Conservation (phyloP, 2,797 vertebrate species). For the Pantherophis alleghaniensis region DNA sequence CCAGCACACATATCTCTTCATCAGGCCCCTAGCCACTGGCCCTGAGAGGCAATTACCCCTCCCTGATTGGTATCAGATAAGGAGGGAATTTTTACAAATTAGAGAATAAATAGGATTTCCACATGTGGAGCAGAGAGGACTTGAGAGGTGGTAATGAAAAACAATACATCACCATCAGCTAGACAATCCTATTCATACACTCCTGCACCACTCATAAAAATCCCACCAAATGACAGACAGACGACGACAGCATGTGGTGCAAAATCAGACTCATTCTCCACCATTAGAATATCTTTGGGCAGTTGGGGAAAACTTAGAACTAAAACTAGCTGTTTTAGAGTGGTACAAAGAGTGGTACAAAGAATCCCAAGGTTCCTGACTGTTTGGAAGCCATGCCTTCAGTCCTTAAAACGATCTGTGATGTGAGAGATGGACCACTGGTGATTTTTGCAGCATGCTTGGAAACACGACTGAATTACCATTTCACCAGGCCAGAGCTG, state of each 20-base stretch:
- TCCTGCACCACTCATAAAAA: constrained; percentile 83
- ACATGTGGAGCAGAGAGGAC: constrained; percentile 95
- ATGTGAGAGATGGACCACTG: not conserved
- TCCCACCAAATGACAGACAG: constrained; percentile 65
- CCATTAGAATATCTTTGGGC: not conserved
- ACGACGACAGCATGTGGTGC: constrained; percentile 11
- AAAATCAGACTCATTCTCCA: constrained; percentile 14
- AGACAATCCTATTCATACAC: constrained; percentile 97
- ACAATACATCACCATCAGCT: constrained; percentile 99
- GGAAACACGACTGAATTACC: not conserved
- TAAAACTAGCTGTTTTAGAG: not conserved
- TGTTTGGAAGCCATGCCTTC: not conserved
- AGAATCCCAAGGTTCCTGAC: not conserved
- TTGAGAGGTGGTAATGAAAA: constrained; percentile 99
- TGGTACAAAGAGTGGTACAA: not conserved
- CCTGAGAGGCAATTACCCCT: constrained; percentile 96
- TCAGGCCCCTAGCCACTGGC: constrained; percentile 89
- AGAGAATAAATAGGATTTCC: constrained; percentile 99
- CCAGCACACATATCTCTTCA: constrained; percentile 97
- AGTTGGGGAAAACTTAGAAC: not conserved
- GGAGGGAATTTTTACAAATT: constrained; percentile 98
- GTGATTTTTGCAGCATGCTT: not conserved
- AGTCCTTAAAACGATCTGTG: not conserved
- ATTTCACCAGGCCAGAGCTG: not conserved
- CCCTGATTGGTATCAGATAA: constrained; percentile 97